A percentile compares a stretch with the other conserved stretches of the same genome.
These are phyloP conservation scores for Mugil cephalus DNA, from an alignment of 2,113 vertebrate genomes.

Conservation along the genomic window DNA sequence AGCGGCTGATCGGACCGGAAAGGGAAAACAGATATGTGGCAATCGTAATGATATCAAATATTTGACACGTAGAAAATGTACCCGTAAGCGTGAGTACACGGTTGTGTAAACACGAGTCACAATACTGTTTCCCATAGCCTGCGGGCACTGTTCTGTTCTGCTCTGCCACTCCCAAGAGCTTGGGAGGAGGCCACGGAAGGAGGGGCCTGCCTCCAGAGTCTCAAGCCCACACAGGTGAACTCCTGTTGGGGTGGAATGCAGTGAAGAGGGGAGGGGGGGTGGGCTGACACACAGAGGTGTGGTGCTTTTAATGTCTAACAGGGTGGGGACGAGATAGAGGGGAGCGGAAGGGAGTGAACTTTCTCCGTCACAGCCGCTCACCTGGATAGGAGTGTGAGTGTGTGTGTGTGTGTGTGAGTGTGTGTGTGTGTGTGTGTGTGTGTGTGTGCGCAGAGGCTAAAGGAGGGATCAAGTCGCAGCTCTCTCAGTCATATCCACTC, in stretches of 20 bases:
- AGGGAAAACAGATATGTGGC: slow-evolving; percentile 7
- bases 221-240: slow-evolving; percentile 84
- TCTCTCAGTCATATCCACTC: slow-evolving; percentile 56
- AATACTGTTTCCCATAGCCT: slow-evolving; percentile 67
- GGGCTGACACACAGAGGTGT: slow-evolving; percentile 69
- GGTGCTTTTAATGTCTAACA: slow-evolving; percentile 50
- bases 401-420: slow-evolving; percentile 13
- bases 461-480: slow-evolving; percentile 79
- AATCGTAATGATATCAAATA: slow-evolving; percentile 28
- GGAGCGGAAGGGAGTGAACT: slow-evolving; percentile 72
- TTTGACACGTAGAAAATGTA: slow-evolving; percentile 42
- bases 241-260: slow-evolving; percentile 70
- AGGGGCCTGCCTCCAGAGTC: slow-evolving; percentile 45
- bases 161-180: slow-evolving; percentile 71
- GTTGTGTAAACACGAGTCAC: slow-evolving; percentile 66
- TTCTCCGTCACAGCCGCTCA: slow-evolving; percentile 56
- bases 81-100: slow-evolving; percentile 20
- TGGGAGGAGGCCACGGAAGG: slow-evolving; percentile 61
- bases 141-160: slow-evolving; percentile 64
- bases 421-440: slow-evolving; percentile 15
- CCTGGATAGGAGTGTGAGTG: slow-evolving; percentile 58
- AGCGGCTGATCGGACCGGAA: background rate
- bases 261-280: slow-evolving; percentile 23
- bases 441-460: slow-evolving; percentile 34
- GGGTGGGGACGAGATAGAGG: slow-evolving; percentile 54